These are phyloP conservation scores for Melanostigma gelatinosum DNA, from an alignment of 2,113 vertebrate species.

Conservation along the genomic window DNA sequence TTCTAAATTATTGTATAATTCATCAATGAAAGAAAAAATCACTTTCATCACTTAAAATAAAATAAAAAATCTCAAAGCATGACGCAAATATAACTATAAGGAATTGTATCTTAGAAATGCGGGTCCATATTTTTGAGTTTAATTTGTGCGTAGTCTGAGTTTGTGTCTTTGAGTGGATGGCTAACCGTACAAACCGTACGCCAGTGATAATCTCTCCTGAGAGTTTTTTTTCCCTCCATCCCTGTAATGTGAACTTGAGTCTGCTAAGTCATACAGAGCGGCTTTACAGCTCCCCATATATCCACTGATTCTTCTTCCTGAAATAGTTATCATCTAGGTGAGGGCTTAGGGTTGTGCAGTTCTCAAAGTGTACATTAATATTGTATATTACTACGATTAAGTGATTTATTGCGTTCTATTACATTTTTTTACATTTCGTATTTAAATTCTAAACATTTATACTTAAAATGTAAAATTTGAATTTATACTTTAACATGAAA, in stretches of 20 bases:
- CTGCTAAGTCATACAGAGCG: conserved; percentile 51
- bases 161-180: not conserved
- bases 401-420: not conserved
- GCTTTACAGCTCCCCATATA: conserved; percentile 65
- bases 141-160: not conserved
- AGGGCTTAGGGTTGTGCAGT: conserved; percentile 65
- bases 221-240: conserved; percentile 24
- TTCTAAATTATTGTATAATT: conserved; percentile 13
- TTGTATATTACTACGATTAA: conserved; percentile 11
- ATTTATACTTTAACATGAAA: not conserved
- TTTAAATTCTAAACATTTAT: not conserved
- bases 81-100: not conserved
- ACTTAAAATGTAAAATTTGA: not conserved
- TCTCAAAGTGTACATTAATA: conserved; percentile 26
- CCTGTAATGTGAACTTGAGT: conserved; percentile 59
- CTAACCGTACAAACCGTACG: conserved; percentile 20
- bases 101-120: not conserved
- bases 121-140: not conserved
- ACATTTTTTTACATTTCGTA: not conserved
- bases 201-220: conserved; percentile 42
- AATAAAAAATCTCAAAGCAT: conserved; percentile 8
- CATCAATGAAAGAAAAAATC: conserved; percentile 26
- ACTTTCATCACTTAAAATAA: conserved; percentile 23
- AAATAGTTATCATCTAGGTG: conserved; percentile 77
- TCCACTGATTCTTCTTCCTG: conserved; percentile 66